Evolutionary conservation across 2,113 vertebrate genomes (phyloP), one percentile per base, ranked within the genome.

Genomic region (Nannospalax galili): DNA sequence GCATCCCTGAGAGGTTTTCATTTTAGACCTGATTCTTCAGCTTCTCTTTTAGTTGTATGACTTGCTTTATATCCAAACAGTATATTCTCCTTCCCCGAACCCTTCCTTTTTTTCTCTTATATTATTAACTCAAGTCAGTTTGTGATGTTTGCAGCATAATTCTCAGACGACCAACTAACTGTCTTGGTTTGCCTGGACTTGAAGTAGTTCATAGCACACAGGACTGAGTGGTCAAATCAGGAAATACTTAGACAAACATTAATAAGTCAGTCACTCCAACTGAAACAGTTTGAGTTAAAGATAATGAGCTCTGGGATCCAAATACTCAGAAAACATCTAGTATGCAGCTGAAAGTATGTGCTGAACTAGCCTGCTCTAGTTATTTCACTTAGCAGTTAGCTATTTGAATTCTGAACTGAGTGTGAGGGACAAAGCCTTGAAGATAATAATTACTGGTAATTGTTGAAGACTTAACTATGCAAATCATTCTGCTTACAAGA

Each of bases 1-100:
- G 69, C 60, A 45, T 93, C 42, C 77, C 35, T 82, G n/a, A 32
- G 72, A 52, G 48, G 6, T 52, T 94, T 89, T 95, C 91, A 84
- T 32, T 52, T 52, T 80, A 84, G 75, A 15, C 77, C 45, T 67
- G 45, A 84, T 85, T 94, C 64, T 96, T 91, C 1, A 91, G 70
- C 14, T 94, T 95, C 67, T 78, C 22, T 97, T 94, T 97, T 94
- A 64, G 26, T 67, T 93, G 72, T 89, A 42, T 86, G 60, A 64
- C 84, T 91, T 95, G 45, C 32, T 74, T 17, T 95, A 0, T 95
- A 62, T 84, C 72, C 62, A 84, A 75, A 70, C 32, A 96, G 14
- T 69, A 84, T 78, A 74, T 75, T 75, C 17, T 75, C 24, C 3
- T 7, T 6, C 15, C 52, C 40, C 26, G 17, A 28, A 32, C 20